Conservation (phyloP, 2,888 invertebrate genomes). For the Meta bourneti region DNA sequence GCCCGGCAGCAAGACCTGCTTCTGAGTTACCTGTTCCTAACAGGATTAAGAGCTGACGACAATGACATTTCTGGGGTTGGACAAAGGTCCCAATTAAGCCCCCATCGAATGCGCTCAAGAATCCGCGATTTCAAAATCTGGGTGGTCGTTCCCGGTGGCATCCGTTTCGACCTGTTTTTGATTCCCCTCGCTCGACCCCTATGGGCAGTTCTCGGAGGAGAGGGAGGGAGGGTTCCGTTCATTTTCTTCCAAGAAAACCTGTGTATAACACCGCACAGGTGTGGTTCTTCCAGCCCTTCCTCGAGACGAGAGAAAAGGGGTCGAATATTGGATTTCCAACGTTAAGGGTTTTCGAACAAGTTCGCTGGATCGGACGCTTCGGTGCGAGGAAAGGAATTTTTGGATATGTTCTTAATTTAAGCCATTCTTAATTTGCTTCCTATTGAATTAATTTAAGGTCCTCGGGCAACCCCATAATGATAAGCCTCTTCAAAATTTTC, state of each 20-base stretch:
- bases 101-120: neutral
- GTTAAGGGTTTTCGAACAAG: no score
- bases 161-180: constrained; percentile 37
- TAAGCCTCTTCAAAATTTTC: no score
- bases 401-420: no score
- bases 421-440: no score
- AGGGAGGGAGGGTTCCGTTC: neutral
- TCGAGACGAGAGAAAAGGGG: neutral
- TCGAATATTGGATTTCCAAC: neutral
- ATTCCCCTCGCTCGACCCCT: constrained; percentile 6
- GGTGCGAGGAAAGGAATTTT: no score
- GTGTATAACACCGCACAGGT: constrained; percentile 35
- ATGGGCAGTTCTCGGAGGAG: constrained; percentile 20
- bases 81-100: constrained; percentile 64
- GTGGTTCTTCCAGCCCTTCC: constrained; percentile 4
- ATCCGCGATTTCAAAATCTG: constrained; percentile 31
- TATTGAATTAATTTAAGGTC: no score
- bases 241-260: constrained; percentile 9
- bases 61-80: constrained; percentile 51
- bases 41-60: constrained; percentile 69
- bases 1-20: neutral
- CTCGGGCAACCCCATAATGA: no score
- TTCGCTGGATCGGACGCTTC: no score
- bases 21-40: constrained; percentile 30
- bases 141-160: constrained; percentile 49